Evolutionary conservation across 2,797 vertebrate genomes (phyloP).

Genomic region (Phataginus tricuspis): DNA sequence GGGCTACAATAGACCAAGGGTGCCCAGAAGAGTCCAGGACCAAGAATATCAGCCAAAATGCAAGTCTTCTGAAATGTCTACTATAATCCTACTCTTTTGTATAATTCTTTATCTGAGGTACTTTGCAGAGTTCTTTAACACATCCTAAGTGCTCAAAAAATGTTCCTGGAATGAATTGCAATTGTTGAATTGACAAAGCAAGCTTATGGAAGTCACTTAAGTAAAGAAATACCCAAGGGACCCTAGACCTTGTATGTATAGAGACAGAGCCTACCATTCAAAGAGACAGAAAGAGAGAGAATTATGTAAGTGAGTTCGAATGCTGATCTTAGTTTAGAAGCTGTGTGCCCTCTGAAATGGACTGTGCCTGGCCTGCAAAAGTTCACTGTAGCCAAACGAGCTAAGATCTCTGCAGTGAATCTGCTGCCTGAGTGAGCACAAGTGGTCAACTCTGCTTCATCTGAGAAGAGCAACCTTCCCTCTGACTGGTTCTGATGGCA

Average conservation of each 20-base stretch:
- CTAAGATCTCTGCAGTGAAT: not conserved
- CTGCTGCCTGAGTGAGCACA: not conserved
- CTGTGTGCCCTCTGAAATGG: not conserved
- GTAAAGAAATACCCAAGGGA: not conserved
- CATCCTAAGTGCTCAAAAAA: not conserved
- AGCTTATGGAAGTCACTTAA: not conserved
- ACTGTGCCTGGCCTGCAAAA: not conserved
- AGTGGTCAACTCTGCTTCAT: not conserved
- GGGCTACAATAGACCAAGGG: not conserved
- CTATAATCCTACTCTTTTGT: not conserved
- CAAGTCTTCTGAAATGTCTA: not conserved
- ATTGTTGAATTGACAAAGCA: not conserved
- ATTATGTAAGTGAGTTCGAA: not conserved
- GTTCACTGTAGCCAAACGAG: not conserved
- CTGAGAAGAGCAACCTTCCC: not conserved
- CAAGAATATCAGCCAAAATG: not conserved
- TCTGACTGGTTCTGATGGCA: not conserved
- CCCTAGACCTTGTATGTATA: not conserved
- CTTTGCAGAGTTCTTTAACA: not conserved
- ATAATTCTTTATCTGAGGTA: not conserved
- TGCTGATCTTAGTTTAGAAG: not conserved
- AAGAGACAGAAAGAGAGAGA: not conserved
- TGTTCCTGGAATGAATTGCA: not conserved
- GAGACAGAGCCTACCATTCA: not conserved
- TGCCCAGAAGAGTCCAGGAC: not conserved